phyloP scores from a whole-genome alignment of 1,140 invertebrate species.

The Drosophila pachea region DNA sequence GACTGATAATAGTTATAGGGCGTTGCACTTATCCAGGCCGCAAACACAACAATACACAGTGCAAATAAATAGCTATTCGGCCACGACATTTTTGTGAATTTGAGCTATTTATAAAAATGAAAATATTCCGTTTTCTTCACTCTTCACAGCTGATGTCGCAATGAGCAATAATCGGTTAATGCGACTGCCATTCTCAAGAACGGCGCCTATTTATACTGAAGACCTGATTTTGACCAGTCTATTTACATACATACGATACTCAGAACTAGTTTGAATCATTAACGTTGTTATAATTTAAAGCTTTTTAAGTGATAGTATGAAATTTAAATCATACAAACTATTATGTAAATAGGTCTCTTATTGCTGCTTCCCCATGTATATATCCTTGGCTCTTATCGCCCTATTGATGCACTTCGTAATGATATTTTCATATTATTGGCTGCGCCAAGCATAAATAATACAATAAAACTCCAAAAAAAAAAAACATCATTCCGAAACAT shows the following conservation, averaged over 20 bases:
- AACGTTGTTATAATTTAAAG: constrained; percentile 2
- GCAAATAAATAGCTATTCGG: constrained; percentile 2
- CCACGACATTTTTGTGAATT: constrained; percentile 2
- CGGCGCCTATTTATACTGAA: constrained; percentile 32
- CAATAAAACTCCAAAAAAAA: no score
- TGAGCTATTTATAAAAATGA: not conserved
- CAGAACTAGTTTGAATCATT: constrained; percentile 27
- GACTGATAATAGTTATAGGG: constrained; percentile 5
- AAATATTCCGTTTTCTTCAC: constrained; percentile 2
- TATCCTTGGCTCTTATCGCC: no score
- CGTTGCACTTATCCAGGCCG: constrained; percentile 5
- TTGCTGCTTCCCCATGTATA: no score
- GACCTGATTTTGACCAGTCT: constrained; percentile 22
- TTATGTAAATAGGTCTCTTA: no score
- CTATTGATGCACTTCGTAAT: no score
- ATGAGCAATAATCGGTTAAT: constrained; percentile 12
- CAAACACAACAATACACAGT: not conserved
- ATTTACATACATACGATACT: constrained; percentile 14
- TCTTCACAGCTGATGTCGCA: constrained; percentile 15
- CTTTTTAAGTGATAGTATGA: constrained; percentile 1
- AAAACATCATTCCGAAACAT: no score
- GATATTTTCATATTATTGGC: no score
- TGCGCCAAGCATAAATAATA: no score
- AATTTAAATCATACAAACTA: constrained; percentile 1
- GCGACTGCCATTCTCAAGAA: constrained; percentile 7